Evolutionary conservation across 2,888 invertebrate species (phyloP).

Genomic region (Pyrochroa serraticornis): DNA sequence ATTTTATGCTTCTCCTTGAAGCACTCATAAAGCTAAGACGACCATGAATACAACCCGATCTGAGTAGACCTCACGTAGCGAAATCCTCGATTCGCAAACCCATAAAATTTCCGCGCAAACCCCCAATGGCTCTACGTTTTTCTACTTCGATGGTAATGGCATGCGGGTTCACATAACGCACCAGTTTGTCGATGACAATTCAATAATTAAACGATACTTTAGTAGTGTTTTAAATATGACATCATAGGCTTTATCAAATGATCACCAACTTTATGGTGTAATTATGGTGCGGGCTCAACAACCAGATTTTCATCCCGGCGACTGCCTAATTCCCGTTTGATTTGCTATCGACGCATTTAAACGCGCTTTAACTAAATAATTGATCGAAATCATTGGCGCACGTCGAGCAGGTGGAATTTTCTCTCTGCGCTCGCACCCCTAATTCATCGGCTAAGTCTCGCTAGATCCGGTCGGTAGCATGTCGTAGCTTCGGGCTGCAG

Average conservation of each 20-base stretch:
- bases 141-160: too few relatives aligned
- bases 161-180: too few relatives aligned
- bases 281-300: slow-evolving; percentile 8
- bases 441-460: slow-evolving; percentile 27
- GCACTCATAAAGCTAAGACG: slow-evolving; percentile 1
- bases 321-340: too few relatives aligned
- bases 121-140: too few relatives aligned
- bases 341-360: too few relatives aligned
- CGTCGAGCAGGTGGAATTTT: neutral
- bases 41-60: neutral
- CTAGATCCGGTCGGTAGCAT: slow-evolving; percentile 21
- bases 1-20: slow-evolving; percentile 1
- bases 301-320: too few relatives aligned
- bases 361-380: too few relatives aligned
- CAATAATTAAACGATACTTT: too few relatives aligned
- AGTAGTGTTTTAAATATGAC: slow-evolving; percentile 17
- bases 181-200: too few relatives aligned
- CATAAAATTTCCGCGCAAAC: too few relatives aligned
- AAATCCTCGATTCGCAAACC: too few relatives aligned
- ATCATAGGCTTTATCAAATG: slow-evolving; percentile 11
- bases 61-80: neutral
- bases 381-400: too few relatives aligned
- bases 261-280: slow-evolving; percentile 11
- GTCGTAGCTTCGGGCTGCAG: slow-evolving; percentile 28
- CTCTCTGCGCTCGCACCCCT: slow-evolving; percentile 1